These are phyloP conservation scores for Athalia cordata DNA, from an alignment of 2,888 invertebrate genomes.

Conservation along the genomic window DNA sequence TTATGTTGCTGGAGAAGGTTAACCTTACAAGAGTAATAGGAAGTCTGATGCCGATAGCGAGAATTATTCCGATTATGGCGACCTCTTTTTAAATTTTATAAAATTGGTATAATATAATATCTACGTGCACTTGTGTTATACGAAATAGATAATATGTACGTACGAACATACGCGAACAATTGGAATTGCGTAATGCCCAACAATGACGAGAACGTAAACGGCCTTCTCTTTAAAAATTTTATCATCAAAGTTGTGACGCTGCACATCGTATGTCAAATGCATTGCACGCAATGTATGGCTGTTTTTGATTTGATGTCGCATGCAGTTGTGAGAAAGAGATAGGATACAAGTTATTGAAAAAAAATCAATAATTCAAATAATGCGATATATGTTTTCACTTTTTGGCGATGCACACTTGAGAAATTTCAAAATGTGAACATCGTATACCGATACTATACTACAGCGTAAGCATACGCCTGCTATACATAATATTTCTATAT, in stretches of 20 bases:
- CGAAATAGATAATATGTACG: too few species aligned
- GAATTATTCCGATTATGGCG: background rate
- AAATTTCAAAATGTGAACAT: slow-evolving; percentile 2
- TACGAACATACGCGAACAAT: too few species aligned
- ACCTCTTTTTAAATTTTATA: background rate
- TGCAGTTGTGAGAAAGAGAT: background rate
- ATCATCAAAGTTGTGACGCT: too few species aligned
- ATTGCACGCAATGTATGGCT: too few species aligned
- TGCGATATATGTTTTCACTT: slow-evolving; percentile 20
- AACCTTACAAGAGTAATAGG: slow-evolving; percentile 19
- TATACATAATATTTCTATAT: background rate
- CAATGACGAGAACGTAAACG: too few species aligned
- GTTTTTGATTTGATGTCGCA: too few species aligned
- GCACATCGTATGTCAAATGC: too few species aligned
- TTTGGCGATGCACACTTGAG: background rate
- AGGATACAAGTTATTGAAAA: background rate
- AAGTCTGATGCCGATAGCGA: slow-evolving; percentile 25
- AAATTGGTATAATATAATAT: background rate
- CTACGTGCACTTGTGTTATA: background rate
- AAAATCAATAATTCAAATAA: background rate
- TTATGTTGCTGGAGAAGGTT: slow-evolving; percentile 4
- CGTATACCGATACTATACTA: background rate
- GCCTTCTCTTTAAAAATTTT: too few species aligned
- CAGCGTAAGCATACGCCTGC: background rate
- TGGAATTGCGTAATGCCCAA: too few species aligned